Evolutionary conservation across 1,140 invertebrate species (phyloP), one percentile per base, ranked within the genome.

Genomic region (Papilio polytes): DNA sequence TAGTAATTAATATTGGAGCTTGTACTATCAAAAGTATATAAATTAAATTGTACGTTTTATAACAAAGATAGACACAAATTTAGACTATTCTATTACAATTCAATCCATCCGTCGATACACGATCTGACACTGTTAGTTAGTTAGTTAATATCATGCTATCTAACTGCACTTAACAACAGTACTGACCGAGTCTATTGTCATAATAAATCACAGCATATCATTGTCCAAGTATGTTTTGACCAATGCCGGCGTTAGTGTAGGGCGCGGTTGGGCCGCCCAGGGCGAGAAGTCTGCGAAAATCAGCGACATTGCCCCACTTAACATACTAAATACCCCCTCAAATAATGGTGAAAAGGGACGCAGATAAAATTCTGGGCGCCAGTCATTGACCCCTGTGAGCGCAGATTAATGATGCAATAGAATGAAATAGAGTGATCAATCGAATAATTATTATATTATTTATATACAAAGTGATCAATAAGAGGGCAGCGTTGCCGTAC

Each of bases 401-500:
- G 9, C 20, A 74, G 9, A 74, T 44, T 74, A 74, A 74, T 74
- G 66, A 74, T 46, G 44, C 36, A 51, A 76, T 53, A 3, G 51
- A 22, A 76, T 46, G 51, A 76, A 41, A 44, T 73, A 73, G 31
- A 73, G 74, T 22, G 8, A 51, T 76, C 74, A 51, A 76, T 76
- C n/a, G 51, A 76, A 53, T 74, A 26, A 74, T 74, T 74, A 51
- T 26, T 53, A 76, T 76, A 48, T 12, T 70, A 76, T 76, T 76
- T 76, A 76, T 76, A 51, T 76, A 46, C 72, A 73, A 51, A 53
- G 74, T 26, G n/a, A 76, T 76, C 44, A 76, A 76, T 76, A 15
- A 76, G 20, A 76, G 79, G 48, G 79, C 53, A 82, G 77, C 72
- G 53, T 53, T 41, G 74, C 78, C 74, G 81, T 70, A 80, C 78